These are phyloP conservation scores for Steatornis caripensis DNA, from an alignment of 2,113 vertebrate genomes.

Conservation along the genomic window DNA sequence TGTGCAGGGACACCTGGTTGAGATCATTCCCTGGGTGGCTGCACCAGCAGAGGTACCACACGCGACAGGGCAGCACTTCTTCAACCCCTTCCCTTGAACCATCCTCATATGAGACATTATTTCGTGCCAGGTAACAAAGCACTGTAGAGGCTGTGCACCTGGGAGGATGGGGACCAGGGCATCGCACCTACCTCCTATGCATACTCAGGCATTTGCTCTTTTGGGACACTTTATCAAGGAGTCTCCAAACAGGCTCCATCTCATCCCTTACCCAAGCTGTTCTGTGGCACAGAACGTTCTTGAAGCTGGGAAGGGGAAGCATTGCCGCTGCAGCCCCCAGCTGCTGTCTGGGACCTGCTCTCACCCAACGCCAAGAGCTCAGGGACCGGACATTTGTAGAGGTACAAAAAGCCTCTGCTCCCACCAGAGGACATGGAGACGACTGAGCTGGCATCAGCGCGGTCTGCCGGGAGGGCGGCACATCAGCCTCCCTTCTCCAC, in stretches of 20 bases:
- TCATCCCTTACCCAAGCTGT: not conserved
- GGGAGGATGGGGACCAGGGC: not conserved
- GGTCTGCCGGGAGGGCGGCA: fast-evolving
- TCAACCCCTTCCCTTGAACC: not conserved
- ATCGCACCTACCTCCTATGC: not conserved
- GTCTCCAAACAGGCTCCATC: not conserved
- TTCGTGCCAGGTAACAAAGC: not conserved
- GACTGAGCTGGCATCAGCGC: not conserved
- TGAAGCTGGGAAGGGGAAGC: not conserved
- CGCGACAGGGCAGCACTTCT: not conserved
- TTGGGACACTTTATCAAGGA: not conserved
- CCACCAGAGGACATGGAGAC: not conserved
- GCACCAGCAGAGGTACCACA: not conserved
- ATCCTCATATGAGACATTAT: not conserved
- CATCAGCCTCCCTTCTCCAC: not conserved
- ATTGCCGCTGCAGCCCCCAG: not conserved
- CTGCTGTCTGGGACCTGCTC: not conserved
- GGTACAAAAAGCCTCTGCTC: not conserved
- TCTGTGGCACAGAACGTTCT: not conserved
- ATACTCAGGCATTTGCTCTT: not conserved
- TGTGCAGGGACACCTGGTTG: not conserved
- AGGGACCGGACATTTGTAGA: not conserved
- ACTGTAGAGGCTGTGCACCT: too few relatives aligned
- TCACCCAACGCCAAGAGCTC: not conserved
- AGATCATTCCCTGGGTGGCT: not conserved